Percentiles rank a stretch among this genome's conserved stretches.
These are phyloP conservation scores for Plemyria rubiginata DNA, from an alignment of 2,888 invertebrate species.

Conservation along the genomic window DNA sequence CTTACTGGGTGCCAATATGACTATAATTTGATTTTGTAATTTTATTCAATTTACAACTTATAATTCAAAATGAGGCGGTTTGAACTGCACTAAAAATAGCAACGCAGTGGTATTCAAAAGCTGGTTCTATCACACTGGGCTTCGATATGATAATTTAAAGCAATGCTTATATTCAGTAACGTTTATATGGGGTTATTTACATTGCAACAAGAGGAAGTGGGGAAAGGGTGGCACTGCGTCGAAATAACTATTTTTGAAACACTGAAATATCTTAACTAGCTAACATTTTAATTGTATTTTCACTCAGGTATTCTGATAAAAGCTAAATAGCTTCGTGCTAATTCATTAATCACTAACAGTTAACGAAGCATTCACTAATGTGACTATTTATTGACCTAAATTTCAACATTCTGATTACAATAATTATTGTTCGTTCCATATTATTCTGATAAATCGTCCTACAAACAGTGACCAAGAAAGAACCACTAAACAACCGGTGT, in stretches of 20 bases:
- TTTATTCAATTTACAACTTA: not conserved
- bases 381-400: not conserved
- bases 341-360: not conserved
- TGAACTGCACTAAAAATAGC: not conserved
- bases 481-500: not conserved
- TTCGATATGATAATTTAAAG: not conserved
- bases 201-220: not conserved
- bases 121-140: slow-evolving; percentile 8
- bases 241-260: not conserved
- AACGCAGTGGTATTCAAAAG: not conserved
- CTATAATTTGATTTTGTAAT: not conserved
- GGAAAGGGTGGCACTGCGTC: not conserved
- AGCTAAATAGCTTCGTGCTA: not conserved
- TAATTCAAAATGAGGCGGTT: not conserved
- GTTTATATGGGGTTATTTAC: not conserved
- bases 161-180: too few species aligned
- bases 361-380: not conserved
- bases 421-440: not conserved
- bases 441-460: not conserved
- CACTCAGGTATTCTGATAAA: not conserved
- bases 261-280: not conserved
- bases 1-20: not conserved
- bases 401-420: not conserved
- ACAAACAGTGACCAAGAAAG: not conserved
- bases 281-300: not conserved